Conservation (phyloP, 2,797 vertebrate species). For the Euthynnus affinis region DNA sequence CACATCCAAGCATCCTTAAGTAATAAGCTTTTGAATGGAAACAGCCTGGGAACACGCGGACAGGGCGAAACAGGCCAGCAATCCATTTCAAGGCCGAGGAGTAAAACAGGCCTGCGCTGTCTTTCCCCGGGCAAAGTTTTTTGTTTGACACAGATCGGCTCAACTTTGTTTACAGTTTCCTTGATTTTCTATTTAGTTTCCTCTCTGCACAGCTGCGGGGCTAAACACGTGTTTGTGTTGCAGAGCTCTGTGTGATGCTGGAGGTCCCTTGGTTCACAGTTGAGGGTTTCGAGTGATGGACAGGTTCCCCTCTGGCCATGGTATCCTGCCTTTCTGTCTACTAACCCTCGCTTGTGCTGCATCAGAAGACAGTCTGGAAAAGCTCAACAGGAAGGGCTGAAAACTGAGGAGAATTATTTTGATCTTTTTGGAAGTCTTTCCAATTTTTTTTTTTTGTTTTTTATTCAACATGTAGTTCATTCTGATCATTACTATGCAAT, state of each 20-base stretch:
- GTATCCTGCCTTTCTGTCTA: constrained; percentile 56
- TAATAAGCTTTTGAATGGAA: constrained; percentile 74
- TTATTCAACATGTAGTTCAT: not conserved
- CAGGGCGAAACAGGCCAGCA: constrained; percentile 45
- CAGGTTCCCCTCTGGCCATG: constrained; percentile 67
- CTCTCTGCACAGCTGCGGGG: constrained; percentile 74
- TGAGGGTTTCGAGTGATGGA: constrained; percentile 73
- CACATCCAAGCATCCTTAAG: constrained; percentile 59
- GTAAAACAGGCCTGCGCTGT: constrained; percentile 58
- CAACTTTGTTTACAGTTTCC: constrained; percentile 73
- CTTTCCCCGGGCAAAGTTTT: constrained; percentile 71
- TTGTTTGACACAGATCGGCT: constrained; percentile 74
- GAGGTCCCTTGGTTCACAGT: constrained; percentile 71
- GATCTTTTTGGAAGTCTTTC: constrained; percentile 33
- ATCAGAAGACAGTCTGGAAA: constrained; percentile 54
- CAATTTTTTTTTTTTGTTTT: not conserved
- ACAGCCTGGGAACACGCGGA: constrained; percentile 62
- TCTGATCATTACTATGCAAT: not conserved
- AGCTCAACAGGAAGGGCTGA: constrained; percentile 43
- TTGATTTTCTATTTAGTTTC: constrained; percentile 76
- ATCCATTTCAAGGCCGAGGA: constrained; percentile 73
- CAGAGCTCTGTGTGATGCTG: constrained; percentile 58
- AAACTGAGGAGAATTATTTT: constrained; percentile 55
- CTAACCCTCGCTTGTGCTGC: constrained; percentile 37
- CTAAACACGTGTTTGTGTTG: constrained; percentile 70